Evolutionary conservation across 2,113 vertebrate species (phyloP).

Genomic region (Tursiops truncatus): DNA sequence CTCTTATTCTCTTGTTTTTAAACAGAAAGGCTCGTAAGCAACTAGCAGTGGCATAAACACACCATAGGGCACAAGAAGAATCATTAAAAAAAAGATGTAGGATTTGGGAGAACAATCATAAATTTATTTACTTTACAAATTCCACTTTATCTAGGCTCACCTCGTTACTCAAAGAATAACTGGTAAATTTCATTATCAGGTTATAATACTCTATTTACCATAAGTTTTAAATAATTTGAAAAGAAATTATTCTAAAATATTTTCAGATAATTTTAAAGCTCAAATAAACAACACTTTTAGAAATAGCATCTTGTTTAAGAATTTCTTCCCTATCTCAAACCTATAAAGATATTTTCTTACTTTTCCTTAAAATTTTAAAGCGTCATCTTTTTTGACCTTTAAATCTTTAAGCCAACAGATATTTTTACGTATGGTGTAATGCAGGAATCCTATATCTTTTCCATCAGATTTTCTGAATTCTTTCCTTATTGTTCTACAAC

Average conservation of each 20-base stretch:
- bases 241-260: background rate
- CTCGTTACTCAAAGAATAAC: background rate
- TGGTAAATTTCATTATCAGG: background rate
- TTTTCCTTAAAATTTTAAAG: background rate
- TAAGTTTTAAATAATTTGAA: background rate
- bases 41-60: background rate
- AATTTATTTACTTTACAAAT: background rate
- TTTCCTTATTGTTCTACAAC: background rate
- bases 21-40: background rate
- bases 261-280: background rate
- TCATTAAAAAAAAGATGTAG: background rate
- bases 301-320: background rate
- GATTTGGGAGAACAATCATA: background rate
- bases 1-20: constrained; percentile 34
- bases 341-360: background rate
- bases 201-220: background rate
- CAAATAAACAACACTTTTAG: background rate
- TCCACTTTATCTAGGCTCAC: background rate
- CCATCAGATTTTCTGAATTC: background rate
- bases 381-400: background rate
- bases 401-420: background rate
- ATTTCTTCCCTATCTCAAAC: background rate
- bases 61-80: background rate
- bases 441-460: background rate
- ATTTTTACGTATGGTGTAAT: background rate